A percentile compares a stretch with the other conserved stretches of the same genome.
These are phyloP conservation scores for Danaus plexippus DNA, from an alignment of 1,140 invertebrate species.

Conservation along the genomic window DNA sequence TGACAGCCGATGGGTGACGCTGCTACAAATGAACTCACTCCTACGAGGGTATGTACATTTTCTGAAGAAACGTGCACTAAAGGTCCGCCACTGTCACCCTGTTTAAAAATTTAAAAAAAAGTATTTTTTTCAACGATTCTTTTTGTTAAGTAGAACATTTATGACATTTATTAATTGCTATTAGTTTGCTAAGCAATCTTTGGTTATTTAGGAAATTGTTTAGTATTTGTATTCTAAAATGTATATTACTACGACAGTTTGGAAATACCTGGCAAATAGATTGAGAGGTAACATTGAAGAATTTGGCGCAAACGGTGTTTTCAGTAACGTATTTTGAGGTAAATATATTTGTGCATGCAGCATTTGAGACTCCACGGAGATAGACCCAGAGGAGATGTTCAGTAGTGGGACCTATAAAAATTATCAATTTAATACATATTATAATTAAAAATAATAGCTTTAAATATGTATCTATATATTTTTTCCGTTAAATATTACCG, in stretches of 20 bases:
- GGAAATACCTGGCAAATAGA: conserved; percentile 45
- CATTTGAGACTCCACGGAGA: conserved; percentile 34
- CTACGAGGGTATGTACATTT: conserved; percentile 54
- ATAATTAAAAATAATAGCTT: background rate
- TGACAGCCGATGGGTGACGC: conserved; percentile 67
- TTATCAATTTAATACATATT: background rate
- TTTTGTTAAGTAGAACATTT: no score
- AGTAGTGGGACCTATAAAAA: conserved; percentile 25
- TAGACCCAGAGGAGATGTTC: conserved; percentile 48
- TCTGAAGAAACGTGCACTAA: conserved; percentile 48
- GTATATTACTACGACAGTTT: no score
- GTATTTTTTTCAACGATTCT: background rate
- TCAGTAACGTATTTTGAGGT: conserved; percentile 28
- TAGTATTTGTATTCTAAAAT: no score
- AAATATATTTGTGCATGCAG: conserved; percentile 26
- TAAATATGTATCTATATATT: no score
- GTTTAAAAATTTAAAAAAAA: conserved; percentile 2
- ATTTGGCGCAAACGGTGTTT: conserved; percentile 43
- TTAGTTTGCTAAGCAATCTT: no score
- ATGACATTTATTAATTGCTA: no score
- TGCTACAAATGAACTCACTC: conserved; percentile 70
- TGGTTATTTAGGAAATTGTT: no score
- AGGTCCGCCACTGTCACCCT: conserved; percentile 73
- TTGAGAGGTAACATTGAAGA: conserved; percentile 53
- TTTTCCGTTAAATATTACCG: conserved; percentile 22